Conservation (phyloP, 1,140 invertebrate species). For the Pogonognathellus flavescens region DNA sequence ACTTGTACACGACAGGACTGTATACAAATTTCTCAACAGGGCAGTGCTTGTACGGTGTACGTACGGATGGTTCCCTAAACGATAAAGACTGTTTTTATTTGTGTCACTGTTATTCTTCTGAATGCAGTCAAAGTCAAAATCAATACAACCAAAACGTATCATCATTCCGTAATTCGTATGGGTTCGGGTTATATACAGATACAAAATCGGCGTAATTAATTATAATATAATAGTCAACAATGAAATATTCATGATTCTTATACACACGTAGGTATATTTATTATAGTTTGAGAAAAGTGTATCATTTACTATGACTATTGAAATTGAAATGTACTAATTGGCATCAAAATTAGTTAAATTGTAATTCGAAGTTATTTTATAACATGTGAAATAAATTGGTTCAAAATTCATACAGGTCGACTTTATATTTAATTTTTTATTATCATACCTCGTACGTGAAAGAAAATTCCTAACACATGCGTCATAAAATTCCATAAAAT, state of each 20-base stretch:
- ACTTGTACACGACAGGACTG: too few species aligned
- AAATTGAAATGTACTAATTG: neutral
- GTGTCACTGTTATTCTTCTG: constrained; percentile 18
- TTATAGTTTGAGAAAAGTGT: neutral
- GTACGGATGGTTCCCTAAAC: neutral
- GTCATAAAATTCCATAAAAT: too few species aligned
- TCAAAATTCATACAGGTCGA: too few species aligned
- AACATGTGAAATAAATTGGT: too few species aligned
- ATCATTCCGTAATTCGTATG: constrained; percentile 22
- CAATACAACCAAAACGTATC: neutral
- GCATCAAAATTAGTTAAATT: neutral
- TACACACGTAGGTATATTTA: neutral
- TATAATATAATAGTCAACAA: too few species aligned
- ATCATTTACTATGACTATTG: neutral
- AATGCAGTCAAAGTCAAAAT: constrained; percentile 31
- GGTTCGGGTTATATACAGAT: neutral
- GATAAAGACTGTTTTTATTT: constrained; percentile 48
- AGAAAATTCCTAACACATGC: too few species aligned
- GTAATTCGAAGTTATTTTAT: neutral
- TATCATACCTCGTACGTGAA: too few species aligned
- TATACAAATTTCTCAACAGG: too few species aligned
- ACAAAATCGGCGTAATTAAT: constrained; percentile 18
- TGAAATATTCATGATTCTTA: neutral
- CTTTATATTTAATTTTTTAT: too few species aligned
- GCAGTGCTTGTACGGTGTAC: neutral